Base-by-base conservation (phyloP, 2,113 vertebrate genomes). In the Oryzias curvinotus region DNA sequence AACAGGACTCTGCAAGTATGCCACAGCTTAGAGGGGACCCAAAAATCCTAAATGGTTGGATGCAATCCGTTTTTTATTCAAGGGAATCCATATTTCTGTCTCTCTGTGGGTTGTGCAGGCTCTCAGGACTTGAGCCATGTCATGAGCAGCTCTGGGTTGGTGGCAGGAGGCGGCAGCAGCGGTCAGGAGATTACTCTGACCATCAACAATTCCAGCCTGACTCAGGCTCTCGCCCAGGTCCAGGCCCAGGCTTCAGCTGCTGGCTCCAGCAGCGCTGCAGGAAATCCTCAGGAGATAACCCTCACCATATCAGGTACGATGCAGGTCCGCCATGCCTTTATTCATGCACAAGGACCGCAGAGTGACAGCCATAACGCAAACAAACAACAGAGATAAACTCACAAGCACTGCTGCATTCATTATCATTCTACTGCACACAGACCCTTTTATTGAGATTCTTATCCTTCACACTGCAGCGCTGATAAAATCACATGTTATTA, bases 101-200 rank as follows among this genome's bases (percentile, higher is more conserved):
- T 65, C 55, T 4, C 23, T 13, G 17, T 73, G 54, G 12, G 10
- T 55, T 55, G 52, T 55, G 18, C 84, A 98, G 96, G 93, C 68
- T 85, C 94, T 7, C 96, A 97, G 51, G 96, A 97, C 60, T 88
- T 99, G 7, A 91, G 92, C 56, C 95, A 96, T 18, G 94, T 96
- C 62, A 94, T 98, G 87, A 86, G 92, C 10, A 90, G 91, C 0
- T 92, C 93, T 61, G 92, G 93, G 56, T 86, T 98, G 50, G 93
- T 96, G 26, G 80, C 93, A 1, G 87, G 91, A n/a, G 84, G 93
- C 10, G 36, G 36, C 3, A 85, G 65, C 25, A 85, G 89, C 18
- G 90, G 94, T 6, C 94, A 96, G 28, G 97, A 99, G 84, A 98
- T 99, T 83, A 98, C 96, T 0, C 74, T 99, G 80, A 98, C 97